phyloP scores from a whole-genome alignment of 2,113 vertebrate genomes.

The Stictonetta naevosa region DNA sequence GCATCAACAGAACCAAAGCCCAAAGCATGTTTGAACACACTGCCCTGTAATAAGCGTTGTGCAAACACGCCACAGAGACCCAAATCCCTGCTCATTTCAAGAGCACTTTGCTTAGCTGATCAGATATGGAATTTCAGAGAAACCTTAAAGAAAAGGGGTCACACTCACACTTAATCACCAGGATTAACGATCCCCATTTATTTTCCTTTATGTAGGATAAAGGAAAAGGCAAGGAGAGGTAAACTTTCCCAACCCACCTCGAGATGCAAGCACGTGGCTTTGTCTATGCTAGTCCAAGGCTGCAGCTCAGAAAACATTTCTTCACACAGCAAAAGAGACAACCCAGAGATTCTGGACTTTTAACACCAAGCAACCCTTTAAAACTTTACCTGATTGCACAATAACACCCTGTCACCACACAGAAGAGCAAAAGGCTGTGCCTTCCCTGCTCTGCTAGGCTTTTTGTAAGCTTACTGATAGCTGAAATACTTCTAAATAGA shows the following conservation, averaged over 20 bases:
- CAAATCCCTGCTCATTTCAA: neutral
- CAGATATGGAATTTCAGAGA: neutral
- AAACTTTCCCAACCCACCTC: neutral
- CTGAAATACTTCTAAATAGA: neutral
- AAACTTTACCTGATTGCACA: neutral
- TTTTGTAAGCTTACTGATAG: neutral
- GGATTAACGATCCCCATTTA: neutral
- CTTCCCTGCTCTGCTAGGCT: neutral
- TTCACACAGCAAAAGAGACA: neutral
- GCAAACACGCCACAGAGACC: neutral
- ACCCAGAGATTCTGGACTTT: neutral
- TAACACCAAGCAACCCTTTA: neutral
- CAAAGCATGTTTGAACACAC: neutral
- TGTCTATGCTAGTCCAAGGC: neutral
- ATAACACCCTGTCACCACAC: neutral
- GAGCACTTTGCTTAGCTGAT: fast-evolving
- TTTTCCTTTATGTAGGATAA: neutral
- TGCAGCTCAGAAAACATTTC: neutral
- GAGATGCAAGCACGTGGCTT: neutral
- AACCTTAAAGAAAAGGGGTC: neutral
- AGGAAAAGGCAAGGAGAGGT: neutral
- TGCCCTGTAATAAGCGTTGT: neutral
- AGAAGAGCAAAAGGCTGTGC: neutral
- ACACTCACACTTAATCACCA: neutral
- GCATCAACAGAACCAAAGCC: neutral